phyloP scores from a whole-genome alignment of 35 echinoderm and acorn worm species.

The Ophiothrix spiculata region DNA sequence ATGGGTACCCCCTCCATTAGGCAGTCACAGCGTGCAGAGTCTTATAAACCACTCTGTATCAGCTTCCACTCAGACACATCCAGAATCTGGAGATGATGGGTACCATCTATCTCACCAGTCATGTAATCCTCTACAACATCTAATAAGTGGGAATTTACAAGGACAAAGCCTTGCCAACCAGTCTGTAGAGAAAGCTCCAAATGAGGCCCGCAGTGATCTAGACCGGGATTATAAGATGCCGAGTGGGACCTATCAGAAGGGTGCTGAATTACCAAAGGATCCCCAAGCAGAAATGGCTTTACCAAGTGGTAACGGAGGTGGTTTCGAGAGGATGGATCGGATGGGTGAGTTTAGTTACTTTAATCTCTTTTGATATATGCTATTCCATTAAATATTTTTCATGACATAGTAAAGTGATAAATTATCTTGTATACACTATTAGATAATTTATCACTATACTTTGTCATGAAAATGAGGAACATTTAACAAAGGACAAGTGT shows the following conservation, averaged over 20 bases:
- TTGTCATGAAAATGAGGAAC: too few relatives aligned
- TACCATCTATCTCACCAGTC: neutral
- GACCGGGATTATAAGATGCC: neutral
- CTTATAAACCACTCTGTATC: neutral
- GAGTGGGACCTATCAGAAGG: neutral
- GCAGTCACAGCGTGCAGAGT: neutral
- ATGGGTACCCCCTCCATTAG: neutral
- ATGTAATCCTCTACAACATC: neutral
- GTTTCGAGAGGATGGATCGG: neutral
- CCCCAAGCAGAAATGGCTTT: neutral
- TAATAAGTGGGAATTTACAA: neutral
- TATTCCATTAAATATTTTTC: too few relatives aligned
- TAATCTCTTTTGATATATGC: too few relatives aligned
- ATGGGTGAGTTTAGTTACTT: neutral
- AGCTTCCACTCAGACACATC: neutral
- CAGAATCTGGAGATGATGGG: neutral
- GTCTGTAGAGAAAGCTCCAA: neutral
- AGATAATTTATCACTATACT: too few relatives aligned
- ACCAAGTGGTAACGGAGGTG: neutral
- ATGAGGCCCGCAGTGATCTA: neutral
- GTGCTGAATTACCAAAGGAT: neutral
- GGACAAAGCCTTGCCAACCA: neutral
- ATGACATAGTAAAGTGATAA: too few relatives aligned
- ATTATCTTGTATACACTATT: too few relatives aligned
- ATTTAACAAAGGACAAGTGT: too few relatives aligned